Percentiles rank a stretch among this genome's conserved stretches.
Evolutionary conservation across 2,113 vertebrate species (phyloP).

Genomic region (Papio anubis): DNA sequence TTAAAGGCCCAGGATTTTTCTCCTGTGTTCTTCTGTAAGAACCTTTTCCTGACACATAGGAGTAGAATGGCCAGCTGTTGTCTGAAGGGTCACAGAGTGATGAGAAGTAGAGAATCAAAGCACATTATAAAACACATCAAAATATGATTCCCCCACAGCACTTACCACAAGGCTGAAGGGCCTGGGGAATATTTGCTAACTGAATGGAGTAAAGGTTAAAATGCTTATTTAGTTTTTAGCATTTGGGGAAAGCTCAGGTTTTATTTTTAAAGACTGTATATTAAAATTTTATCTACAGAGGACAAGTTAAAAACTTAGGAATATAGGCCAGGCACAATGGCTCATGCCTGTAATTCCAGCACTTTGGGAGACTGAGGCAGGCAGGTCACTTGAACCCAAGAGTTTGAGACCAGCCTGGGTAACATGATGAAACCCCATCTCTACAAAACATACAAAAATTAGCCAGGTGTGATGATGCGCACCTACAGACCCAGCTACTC

Average conservation of each 20-base stretch:
- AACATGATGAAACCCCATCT: too few species aligned
- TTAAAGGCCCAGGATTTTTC: not conserved
- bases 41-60: not conserved
- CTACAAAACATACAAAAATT: too few species aligned
- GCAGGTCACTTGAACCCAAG: too few species aligned
- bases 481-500: too few species aligned
- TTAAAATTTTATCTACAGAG: too few species aligned
- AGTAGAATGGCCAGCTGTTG: conserved; percentile 42
- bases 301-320: too few species aligned
- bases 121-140: not conserved
- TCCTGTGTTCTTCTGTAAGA: conserved; percentile 12
- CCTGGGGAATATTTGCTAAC: not conserved
- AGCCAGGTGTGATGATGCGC: too few species aligned
- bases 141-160: not conserved
- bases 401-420: too few species aligned
- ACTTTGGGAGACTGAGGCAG: too few species aligned
- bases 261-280: conserved; percentile 33
- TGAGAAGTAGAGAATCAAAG: not conserved
- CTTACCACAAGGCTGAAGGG: not conserved
- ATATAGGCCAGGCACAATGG: too few species aligned
- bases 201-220: not conserved
- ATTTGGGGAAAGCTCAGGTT: not conserved
- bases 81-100: not conserved
- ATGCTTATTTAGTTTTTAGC: not conserved
- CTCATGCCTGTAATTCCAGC: too few species aligned